Evolutionary conservation across 2,888 invertebrate species (phyloP).

Genomic region (Pachycephus smyrnensis): DNA sequence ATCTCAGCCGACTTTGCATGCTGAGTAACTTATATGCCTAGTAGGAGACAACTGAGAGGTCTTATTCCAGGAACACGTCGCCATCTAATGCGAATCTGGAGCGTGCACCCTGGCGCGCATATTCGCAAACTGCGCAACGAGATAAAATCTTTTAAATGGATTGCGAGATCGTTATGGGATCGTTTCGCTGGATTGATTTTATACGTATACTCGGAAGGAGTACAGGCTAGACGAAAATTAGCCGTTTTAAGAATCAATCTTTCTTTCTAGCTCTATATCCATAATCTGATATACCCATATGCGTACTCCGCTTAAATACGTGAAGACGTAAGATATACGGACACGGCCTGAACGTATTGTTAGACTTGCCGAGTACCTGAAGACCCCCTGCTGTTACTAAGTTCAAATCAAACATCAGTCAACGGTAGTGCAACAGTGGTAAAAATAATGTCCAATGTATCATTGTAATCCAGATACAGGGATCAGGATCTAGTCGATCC

Average conservation of each 20-base stretch:
- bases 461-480: background rate
- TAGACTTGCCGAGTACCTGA: background rate
- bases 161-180: background rate
- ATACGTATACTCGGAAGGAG: background rate
- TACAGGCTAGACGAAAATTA: background rate
- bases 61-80: conserved; percentile 50
- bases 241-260: background rate
- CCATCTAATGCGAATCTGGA: conserved; percentile 52
- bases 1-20: conserved; percentile 50
- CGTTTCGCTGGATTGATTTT: background rate
- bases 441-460: conserved; percentile 21
- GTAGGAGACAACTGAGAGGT: conserved; percentile 19
- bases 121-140: background rate
- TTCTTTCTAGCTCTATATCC: background rate
- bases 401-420: conserved; percentile 47
- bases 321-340: background rate
- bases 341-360: background rate
- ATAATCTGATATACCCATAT: background rate
- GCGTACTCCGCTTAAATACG: background rate
- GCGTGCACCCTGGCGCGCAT: conserved; percentile 37
- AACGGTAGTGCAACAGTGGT: conserved; percentile 41
- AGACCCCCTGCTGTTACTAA: conserved; percentile 36
- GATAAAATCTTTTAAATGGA: background rate
- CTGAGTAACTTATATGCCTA: conserved; percentile 32
- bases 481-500: conserved; percentile 4